Percentiles rank a stretch among this genome's conserved stretches.
These are phyloP conservation scores for Maccullochella peelii DNA, from an alignment of 2,113 vertebrate genomes.

Conservation along the genomic window DNA sequence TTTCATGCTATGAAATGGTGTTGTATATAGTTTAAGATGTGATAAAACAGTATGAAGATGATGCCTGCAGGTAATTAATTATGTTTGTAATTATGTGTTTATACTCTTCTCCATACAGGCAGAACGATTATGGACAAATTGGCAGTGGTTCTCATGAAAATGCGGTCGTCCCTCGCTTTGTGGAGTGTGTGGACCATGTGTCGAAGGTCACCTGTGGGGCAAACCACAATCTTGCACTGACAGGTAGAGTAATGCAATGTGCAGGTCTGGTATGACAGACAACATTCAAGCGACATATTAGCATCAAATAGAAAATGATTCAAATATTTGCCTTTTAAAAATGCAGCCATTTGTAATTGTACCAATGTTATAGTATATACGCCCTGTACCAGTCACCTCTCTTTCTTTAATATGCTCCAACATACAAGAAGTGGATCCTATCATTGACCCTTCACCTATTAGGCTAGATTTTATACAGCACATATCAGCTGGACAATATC, in stretches of 20 bases:
- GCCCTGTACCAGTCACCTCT: neutral
- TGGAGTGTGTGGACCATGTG: conserved; percentile 61
- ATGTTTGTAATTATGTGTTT: conserved; percentile 71
- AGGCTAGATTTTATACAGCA: neutral
- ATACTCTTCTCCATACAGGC: conserved; percentile 57
- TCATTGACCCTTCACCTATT: neutral
- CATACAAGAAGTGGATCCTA: neutral
- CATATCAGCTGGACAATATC: conserved; percentile 20
- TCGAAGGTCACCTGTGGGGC: conserved; percentile 70
- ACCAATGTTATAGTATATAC: neutral
- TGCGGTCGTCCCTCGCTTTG: conserved; percentile 52
- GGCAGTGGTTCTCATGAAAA: conserved; percentile 67
- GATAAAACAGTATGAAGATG: conserved; percentile 53
- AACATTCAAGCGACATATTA: neutral
- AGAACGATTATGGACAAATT: conserved; percentile 74
- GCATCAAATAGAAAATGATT: neutral
- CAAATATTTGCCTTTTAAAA: neutral
- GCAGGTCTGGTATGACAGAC: neutral
- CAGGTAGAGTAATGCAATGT: conserved; percentile 58
- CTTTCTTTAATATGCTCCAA: neutral
- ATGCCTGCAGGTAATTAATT: conserved; percentile 65
- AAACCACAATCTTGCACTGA: conserved; percentile 69
- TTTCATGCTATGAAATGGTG: conserved; percentile 36
- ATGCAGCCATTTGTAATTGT: neutral
- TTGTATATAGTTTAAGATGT: conserved; percentile 35